A percentile compares a stretch with the other conserved stretches of the same genome.
phyloP scores from a whole-genome alignment of 2,888 invertebrate genomes.

The Nowickia ferox region DNA sequence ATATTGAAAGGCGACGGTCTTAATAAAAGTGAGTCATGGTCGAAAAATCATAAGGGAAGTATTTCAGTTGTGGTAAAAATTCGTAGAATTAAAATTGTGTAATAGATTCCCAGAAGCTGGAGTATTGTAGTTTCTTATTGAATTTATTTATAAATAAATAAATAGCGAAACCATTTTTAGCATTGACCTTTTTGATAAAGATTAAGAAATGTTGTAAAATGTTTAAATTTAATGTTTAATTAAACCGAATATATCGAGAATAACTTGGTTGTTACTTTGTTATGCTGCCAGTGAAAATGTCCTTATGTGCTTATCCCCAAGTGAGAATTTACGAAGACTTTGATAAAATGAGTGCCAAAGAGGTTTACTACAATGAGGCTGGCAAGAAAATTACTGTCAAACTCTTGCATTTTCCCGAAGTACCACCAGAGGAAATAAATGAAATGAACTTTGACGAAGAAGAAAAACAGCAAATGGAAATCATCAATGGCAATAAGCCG shows the following conservation, averaged over 20 bases:
- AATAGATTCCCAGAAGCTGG: constrained; percentile 1
- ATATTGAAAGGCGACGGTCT: constrained; percentile 9
- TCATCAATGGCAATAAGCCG: constrained; percentile 66
- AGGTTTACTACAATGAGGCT: constrained; percentile 82
- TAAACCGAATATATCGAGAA: background rate
- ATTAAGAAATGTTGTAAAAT: background rate
- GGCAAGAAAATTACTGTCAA: constrained; percentile 83
- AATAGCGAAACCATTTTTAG: background rate
- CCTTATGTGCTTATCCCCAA: constrained; percentile 82
- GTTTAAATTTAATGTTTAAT: background rate
- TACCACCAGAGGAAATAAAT: constrained; percentile 82
- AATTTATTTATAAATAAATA: background rate
- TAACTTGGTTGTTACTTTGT: constrained; percentile 53
- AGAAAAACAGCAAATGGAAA: constrained; percentile 69
- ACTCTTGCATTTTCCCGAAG: constrained; percentile 81
- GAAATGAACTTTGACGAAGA: constrained; percentile 81
- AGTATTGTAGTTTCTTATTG: background rate
- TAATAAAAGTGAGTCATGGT: constrained; percentile 12
- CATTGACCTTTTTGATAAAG: background rate
- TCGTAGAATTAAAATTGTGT: background rate
- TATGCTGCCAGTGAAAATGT: constrained; percentile 79
- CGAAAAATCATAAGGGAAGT: background rate
- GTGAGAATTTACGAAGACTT: constrained; percentile 83
- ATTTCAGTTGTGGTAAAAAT: background rate
- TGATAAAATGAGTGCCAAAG: constrained; percentile 83